phyloP scores from a whole-genome alignment of 2,797 vertebrate species.

The Aldrovandia affinis region DNA sequence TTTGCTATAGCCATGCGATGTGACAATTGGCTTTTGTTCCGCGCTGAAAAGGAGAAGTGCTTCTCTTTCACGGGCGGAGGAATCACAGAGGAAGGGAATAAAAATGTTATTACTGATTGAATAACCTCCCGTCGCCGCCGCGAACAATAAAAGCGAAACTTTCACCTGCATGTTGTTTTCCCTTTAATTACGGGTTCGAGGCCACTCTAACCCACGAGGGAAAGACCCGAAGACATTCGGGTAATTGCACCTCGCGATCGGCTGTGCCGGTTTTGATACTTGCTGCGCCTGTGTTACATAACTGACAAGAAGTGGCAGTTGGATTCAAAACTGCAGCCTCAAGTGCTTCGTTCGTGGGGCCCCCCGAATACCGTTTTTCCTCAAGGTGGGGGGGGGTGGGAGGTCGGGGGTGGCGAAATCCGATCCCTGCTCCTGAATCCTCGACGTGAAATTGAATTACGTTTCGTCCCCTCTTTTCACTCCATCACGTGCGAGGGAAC shows the following conservation, averaged over 20 bases:
- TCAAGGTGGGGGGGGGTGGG: background rate
- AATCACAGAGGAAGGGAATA: background rate
- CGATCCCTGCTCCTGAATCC: background rate
- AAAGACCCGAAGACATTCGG: background rate
- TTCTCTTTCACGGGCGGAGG: background rate
- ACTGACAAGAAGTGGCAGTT: conserved; percentile 22
- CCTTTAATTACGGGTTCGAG: conserved; percentile 7
- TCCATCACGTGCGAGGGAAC: background rate
- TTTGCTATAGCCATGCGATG: conserved; percentile 44
- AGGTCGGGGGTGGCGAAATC: background rate
- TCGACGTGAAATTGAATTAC: background rate
- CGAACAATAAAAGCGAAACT: background rate
- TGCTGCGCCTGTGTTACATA: conserved; percentile 18
- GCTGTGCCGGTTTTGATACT: conserved; percentile 4
- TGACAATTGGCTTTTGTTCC: conserved; percentile 46
- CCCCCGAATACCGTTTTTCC: background rate
- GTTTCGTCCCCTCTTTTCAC: background rate
- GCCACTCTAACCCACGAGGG: background rate
- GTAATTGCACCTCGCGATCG: background rate
- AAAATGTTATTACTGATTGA: background rate
- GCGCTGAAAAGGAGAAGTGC: conserved; percentile 35
- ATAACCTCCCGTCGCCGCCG: conserved; percentile 10
- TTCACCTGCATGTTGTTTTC: conserved; percentile 12
- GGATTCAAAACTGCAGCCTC: conserved; percentile 4
- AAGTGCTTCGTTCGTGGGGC: background rate